Evolutionary conservation across 2,797 vertebrate genomes (phyloP), one percentile per base, ranked within the genome.

Genomic region (Microchirus variegatus): DNA sequence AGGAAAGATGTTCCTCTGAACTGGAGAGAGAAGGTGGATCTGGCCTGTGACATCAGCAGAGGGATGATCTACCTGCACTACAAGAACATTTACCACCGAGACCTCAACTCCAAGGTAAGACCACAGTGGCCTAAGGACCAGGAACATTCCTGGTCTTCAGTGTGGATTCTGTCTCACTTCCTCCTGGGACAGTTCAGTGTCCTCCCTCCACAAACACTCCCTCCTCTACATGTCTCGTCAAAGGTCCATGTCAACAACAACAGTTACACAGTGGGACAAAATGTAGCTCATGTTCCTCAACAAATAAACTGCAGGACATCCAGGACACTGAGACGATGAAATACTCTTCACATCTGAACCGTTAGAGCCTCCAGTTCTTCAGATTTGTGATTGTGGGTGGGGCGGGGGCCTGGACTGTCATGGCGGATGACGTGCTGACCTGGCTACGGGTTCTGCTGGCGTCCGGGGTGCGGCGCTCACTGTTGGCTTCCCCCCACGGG

Each of bases 21-120:
- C 45, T 96, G 95, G 95, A 94, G 90, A 66, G 95, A 96, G 74
- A 96, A 96, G 77, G 94, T 95, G 59, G 92, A 93, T 46, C 85
- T 96, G 73, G 93, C 93, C 60, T 95, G 93, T 73, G 95, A 96
- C 67, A 94, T 96, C 67, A 93, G 91, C 78, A 84, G 95, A 70
- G 95, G 95, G 42, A 96, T 96, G 95, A 91, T 93, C 75, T 96
- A 96, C 84, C 88, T 96, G 45, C 95, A 96, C 78, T 95, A 94
- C 77, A 96, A 95, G 85, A 96, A 95, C 84, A 95, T 96, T 80
- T 96, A 95, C 84, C 95, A 96, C 84, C 87, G 95, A 62, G 95
- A 96, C 84, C 94, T 96, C 67, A 96, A 95, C 87, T 95, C 95
- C 11, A 96, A 95, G 93, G 95, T 95, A 69, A 68, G 53, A 31